Base-by-base conservation (phyloP, 2,888 invertebrate genomes). In the Sicus ferrugineus region DNA sequence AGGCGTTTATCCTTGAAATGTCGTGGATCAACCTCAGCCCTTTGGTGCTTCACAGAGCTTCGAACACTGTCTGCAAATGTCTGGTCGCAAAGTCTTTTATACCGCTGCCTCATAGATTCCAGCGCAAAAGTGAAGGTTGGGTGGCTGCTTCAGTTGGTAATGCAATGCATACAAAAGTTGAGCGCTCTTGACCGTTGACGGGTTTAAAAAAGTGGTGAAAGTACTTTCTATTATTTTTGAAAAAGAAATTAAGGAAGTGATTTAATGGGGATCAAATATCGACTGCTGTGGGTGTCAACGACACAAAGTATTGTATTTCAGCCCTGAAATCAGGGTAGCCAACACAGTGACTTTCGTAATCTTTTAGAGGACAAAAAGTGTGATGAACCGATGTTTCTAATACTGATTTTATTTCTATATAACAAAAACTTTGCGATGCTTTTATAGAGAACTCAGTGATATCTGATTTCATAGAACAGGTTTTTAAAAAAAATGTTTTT, bases 211-310 rank as follows among this genome's bases (percentile, higher is more conserved):
- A 1, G 1, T 30, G 58, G 65, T 69, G 70, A 70, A 70, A 70
- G 70, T 70, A 63, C 67, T 54, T 67, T 67, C 64, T 42, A 28
- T 28, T n/a, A n/a, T n/a, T n/a, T 48, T 42, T 54, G 34, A 6
- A n/a, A 31, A 31, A 21, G 26, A 11, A n/a, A 66, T 68, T 50
- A 28, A 62, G 61, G 67, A 42, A 38, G 31, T 50, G 30, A 58
- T 69, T 52, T 61, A 66, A 69, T 65, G 30, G 19, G 59, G 69
- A 65, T 69, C 61, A 34, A 69, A 34, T 69, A 64, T 21, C 61
- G 5, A 1, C 11, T n/a, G 42, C n/a, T 42, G 42, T 4, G 16
- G 26, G 31, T 61, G 48, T n/a, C 52, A 61, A 3, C 26, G 61
- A 23, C 56, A 26, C 16, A 16, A 19, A 54, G 42, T 54, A 67